Conservation (phyloP, 2,888 invertebrate species). For the Calameuta pallipes region DNA sequence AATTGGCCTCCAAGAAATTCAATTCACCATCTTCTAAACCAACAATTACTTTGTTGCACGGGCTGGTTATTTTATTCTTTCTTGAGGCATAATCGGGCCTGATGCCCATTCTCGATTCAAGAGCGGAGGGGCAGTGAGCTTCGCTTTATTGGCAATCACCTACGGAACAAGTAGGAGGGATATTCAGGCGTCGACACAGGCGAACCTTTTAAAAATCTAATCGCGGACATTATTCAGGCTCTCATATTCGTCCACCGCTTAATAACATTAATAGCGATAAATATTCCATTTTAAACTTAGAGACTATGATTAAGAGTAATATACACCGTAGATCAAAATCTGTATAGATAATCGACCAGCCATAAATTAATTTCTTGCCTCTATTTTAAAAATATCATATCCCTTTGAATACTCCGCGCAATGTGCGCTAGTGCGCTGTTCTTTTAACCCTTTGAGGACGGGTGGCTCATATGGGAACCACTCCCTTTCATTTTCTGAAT, state of each 20-base stretch:
- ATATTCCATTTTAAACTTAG: neutral
- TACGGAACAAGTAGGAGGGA: neutral
- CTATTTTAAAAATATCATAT: neutral
- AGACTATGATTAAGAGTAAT: neutral
- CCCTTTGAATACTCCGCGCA: neutral
- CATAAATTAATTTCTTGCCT: neutral
- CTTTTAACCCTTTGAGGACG: too few relatives aligned
- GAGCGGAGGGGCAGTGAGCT: neutral
- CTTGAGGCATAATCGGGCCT: neutral
- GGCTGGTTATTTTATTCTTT: slow-evolving; percentile 3
- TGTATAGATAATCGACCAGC: neutral
- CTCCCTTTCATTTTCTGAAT: too few relatives aligned
- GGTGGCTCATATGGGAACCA: too few relatives aligned
- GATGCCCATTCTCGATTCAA: neutral
- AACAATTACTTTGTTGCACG: neutral
- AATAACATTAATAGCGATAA: neutral
- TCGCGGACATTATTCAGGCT: neutral
- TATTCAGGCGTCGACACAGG: neutral
- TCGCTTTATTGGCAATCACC: neutral
- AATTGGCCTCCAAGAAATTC: slow-evolving; percentile 3
- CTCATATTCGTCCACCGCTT: neutral
- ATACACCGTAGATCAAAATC: neutral
- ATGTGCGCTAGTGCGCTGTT: neutral
- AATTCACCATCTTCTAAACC: neutral
- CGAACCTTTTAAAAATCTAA: neutral